These are phyloP conservation scores for Plestiodon gilberti DNA, from an alignment of 2,113 vertebrate species.

Conservation along the genomic window DNA sequence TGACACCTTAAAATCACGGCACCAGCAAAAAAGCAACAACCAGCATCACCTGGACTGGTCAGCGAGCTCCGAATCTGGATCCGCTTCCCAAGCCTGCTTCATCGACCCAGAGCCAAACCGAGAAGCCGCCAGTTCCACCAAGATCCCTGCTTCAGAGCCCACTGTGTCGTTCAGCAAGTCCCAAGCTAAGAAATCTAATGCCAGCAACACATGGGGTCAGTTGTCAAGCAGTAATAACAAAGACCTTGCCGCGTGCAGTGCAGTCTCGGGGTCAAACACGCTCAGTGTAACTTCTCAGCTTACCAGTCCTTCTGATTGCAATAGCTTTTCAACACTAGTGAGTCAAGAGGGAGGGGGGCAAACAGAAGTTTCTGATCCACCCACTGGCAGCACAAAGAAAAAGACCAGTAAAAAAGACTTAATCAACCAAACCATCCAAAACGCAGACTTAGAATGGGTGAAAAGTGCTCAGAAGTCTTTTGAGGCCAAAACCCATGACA, in stretches of 20 bases:
- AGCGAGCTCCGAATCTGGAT: constrained; percentile 77
- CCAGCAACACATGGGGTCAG: constrained; percentile 77
- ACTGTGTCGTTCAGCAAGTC: constrained; percentile 82
- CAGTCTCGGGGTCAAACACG: constrained; percentile 65
- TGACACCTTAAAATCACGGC: constrained; percentile 94
- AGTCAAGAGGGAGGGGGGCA: constrained; percentile 83
- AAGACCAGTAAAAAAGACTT: constrained; percentile 92
- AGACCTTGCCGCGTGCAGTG: constrained; percentile 71
- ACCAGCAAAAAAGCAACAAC: constrained; percentile 90
- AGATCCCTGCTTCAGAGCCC: constrained; percentile 79
- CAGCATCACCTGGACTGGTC: constrained; percentile 91
- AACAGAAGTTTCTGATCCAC: constrained; percentile 85
- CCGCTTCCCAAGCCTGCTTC: constrained; percentile 81
- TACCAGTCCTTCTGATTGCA: constrained; percentile 67
- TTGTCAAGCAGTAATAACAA: constrained; percentile 67
- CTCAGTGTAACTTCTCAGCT: constrained; percentile 55
- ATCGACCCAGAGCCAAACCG: constrained; percentile 81
- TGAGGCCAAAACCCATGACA: constrained; percentile 80
- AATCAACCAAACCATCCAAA: constrained; percentile 79
- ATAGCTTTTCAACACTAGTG: constrained; percentile 71
- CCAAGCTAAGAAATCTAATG: constrained; percentile 80
- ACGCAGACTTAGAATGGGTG: constrained; percentile 84
- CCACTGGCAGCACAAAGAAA: constrained; percentile 85
- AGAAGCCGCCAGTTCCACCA: constrained; percentile 81
- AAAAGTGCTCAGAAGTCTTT: constrained; percentile 85